Evolutionary conservation across 2,113 vertebrate species (phyloP).

Genomic region (Maccullochella peelii): DNA sequence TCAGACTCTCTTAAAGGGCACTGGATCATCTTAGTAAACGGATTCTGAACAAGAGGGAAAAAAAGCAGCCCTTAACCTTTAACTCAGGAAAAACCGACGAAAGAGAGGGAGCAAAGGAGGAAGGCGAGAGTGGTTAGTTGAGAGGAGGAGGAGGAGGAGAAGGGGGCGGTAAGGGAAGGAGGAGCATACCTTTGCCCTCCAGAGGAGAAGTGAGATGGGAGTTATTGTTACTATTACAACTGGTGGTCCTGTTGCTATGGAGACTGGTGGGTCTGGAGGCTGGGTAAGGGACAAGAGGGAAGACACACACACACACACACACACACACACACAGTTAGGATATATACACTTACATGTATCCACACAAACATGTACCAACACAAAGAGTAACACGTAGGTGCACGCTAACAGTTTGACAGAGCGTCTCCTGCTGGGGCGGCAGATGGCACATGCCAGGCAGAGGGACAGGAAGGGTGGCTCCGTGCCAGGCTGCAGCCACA

Average conservation of each 20-base stretch:
- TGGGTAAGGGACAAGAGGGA: conserved; percentile 80
- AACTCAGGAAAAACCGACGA: background rate
- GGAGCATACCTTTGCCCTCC: conserved; percentile 94
- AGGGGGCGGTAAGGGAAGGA: conserved; percentile 57
- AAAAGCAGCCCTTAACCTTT: conserved; percentile 1
- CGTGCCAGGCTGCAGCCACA: conserved; percentile 72
- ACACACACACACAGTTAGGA: conserved; percentile 54
- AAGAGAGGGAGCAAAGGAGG: conserved; percentile 13
- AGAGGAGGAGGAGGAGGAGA: background rate
- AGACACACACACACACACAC: conserved; percentile 54
- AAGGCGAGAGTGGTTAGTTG: background rate
- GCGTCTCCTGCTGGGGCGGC: conserved; percentile 68
- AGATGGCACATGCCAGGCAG: conserved; percentile 78
- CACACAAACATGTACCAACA: conserved; percentile 46
- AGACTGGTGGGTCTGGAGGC: conserved; percentile 95
- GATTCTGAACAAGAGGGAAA: conserved; percentile 4
- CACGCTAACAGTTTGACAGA: conserved; percentile 47
- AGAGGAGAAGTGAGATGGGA: conserved; percentile 87
- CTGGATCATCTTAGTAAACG: too few species aligned
- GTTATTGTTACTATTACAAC: conserved; percentile 98
- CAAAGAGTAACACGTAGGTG: conserved; percentile 21
- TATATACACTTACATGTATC: conserved; percentile 27
- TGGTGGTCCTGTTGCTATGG: conserved; percentile 96
- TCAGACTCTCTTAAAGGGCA: background rate
- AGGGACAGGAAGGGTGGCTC: conserved; percentile 60